Evolutionary conservation across 2,797 vertebrate species (phyloP), one percentile per base, ranked within the genome.

Genomic region (Gephyroberyx darwinii): DNA sequence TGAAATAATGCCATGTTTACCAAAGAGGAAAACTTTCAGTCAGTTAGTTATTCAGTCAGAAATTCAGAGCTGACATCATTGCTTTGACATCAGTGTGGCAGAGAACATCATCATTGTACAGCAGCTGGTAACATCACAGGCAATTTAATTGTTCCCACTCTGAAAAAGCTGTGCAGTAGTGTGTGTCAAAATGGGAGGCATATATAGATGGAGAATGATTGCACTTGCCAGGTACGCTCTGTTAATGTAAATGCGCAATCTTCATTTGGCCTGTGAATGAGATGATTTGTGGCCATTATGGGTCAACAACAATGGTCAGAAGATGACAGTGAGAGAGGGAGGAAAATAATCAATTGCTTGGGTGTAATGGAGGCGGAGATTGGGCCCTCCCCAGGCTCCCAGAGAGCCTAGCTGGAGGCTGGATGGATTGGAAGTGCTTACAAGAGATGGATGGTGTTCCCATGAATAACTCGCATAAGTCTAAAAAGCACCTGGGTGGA

Each of bases 341-440:
- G 51, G 75, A 66, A 69, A 79, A 80, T 88, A 90, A 93, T 92
- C 86, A 91, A 79, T 90, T 83, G 80, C 82, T 71, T 50, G 61
- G 77, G 73, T 68, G 72, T 87, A 90, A 89, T 78, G 54, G 81
- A 86, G 79, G 85, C 71, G 83, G 77, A 86, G 80, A 90, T 87
- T 88, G 84, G 86, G 63, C 81, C 19, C 43, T 84, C 54, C 62
- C 59, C 19, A 26, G 76, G 80, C 74, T 83, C 72, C 82, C 74
- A 14, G 74, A 53, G 71, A 86, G 84, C 53, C 82, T 41, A 33
- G 65, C 72, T 69, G 75, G 65, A 78, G 65, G 78, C 61, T 67
- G 75, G 83, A 85, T 89, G 75, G 84, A 91, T 85, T 68, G 85
- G 77, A 69, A 71, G 60, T 61, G 64, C 75, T 70, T 75, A 35